phyloP scores from a whole-genome alignment of 64 coral and sea anemone genomes.

The Porites australiensis region DNA sequence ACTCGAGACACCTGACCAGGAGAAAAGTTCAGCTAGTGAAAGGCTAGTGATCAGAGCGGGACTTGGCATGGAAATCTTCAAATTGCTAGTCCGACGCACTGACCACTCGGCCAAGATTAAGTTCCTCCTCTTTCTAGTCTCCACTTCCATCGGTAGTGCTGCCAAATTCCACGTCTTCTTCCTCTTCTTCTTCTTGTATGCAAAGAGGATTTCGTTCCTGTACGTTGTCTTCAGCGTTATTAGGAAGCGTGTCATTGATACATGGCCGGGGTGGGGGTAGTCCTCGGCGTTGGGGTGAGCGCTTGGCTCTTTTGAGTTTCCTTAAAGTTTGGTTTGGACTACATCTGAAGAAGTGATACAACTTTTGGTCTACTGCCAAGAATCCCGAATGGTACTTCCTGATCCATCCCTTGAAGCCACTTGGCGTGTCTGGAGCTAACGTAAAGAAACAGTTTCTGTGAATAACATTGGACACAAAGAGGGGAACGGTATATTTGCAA shows the following conservation, averaged over 20 bases:
- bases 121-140: no score
- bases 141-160: no score
- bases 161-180: no score
- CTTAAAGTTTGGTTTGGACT: neutral
- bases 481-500: neutral
- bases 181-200: no score
- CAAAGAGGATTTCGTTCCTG: no score
- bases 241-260: neutral
- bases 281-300: no score
- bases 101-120: no score
- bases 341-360: constrained; percentile 30
- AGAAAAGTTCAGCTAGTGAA: no score
- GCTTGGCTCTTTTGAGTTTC: neutral
- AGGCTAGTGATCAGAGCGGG: no score
- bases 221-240: neutral
- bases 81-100: no score
- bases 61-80: no score
- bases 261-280: neutral
- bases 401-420: constrained; percentile 29
- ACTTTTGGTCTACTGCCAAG: neutral
- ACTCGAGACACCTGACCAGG: no score
- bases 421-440: constrained; percentile 16
- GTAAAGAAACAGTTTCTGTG: neutral
- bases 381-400: constrained; percentile 14
- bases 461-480: neutral